Conservation (phyloP, 2,113 vertebrate species). For the Bothrops jararaca region DNA sequence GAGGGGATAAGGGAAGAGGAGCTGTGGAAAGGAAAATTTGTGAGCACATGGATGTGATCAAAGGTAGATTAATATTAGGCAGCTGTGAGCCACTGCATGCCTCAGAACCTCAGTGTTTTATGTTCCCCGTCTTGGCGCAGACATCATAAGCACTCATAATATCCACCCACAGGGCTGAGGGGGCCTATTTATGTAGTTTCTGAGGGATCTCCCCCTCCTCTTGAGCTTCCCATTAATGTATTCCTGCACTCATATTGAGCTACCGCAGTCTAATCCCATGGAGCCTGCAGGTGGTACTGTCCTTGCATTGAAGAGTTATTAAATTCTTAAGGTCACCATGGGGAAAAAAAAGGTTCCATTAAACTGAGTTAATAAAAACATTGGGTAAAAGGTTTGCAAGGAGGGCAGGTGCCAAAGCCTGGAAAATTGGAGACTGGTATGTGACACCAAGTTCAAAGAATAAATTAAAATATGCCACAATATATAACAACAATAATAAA, state of each 20-base stretch:
- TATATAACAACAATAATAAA: constrained; percentile 38
- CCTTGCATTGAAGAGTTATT: constrained; percentile 79
- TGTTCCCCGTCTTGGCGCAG: constrained; percentile 33
- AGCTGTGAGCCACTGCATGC: constrained; percentile 41
- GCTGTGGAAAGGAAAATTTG: constrained; percentile 73
- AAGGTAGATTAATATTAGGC: constrained; percentile 66
- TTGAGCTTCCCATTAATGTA: constrained; percentile 59
- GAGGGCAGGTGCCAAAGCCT: constrained; percentile 71
- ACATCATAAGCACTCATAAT: constrained; percentile 23
- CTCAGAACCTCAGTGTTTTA: constrained; percentile 42
- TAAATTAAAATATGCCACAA: constrained; percentile 56
- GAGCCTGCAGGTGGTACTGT: constrained; percentile 78
- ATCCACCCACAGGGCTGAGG: constrained; percentile 27
- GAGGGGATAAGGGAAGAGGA: constrained; percentile 59
- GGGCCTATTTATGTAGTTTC: constrained; percentile 59
- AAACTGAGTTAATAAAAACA: constrained; percentile 86
- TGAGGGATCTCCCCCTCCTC: neutral
- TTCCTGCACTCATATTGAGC: constrained; percentile 74
- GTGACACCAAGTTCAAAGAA: constrained; percentile 61
- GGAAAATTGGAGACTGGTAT: constrained; percentile 66
- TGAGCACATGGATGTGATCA: constrained; percentile 71
- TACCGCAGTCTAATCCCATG: constrained; percentile 68
- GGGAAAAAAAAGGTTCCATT: constrained; percentile 74
- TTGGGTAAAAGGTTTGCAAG: constrained; percentile 74
- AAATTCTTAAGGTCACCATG: constrained; percentile 84